These are phyloP conservation scores for Pseudeuparius sepicola DNA, from an alignment of 2,888 invertebrate species.

Conservation along the genomic window DNA sequence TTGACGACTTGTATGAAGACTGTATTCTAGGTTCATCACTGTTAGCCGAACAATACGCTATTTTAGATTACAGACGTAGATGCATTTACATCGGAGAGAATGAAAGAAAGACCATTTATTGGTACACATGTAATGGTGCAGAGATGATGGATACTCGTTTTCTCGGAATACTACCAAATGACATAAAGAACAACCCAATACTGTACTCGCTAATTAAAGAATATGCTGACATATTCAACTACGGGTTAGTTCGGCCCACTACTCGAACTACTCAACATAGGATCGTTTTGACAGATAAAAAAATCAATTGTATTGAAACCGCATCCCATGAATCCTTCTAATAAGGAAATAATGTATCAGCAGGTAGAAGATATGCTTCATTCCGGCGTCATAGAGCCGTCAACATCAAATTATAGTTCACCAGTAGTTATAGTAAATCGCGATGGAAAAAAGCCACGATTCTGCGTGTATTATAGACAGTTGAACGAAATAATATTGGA, in stretches of 20 bases:
- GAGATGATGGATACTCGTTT: too few species aligned
- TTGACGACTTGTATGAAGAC: not conserved
- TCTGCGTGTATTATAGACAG: too few species aligned
- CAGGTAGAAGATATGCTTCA: slow-evolving; percentile 12
- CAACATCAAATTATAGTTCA: slow-evolving; percentile 7
- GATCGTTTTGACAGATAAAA: not conserved
- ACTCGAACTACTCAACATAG: slow-evolving; percentile 4
- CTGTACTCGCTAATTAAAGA: slow-evolving; percentile 3
- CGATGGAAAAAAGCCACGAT: too few species aligned
- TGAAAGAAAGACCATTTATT: not conserved
- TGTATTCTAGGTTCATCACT: slow-evolving; percentile 5
- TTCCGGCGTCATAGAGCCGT: slow-evolving; percentile 12
- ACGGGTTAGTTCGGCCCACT: slow-evolving; percentile 1
- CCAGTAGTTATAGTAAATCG: too few species aligned
- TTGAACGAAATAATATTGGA: too few species aligned
- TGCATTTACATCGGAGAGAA: slow-evolving; percentile 3
- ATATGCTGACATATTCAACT: slow-evolving; percentile 4
- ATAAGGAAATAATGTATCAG: slow-evolving; percentile 5
- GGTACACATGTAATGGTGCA: not conserved
- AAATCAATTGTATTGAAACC: slow-evolving; percentile 3
- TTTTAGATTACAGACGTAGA: slow-evolving; percentile 3
- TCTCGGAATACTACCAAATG: too few species aligned
- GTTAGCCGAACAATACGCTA: not conserved
- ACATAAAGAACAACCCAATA: not conserved
- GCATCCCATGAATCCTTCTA: slow-evolving; percentile 6